phyloP scores from a whole-genome alignment of 1,140 invertebrate species.

The Drosophila ogumai region DNA sequence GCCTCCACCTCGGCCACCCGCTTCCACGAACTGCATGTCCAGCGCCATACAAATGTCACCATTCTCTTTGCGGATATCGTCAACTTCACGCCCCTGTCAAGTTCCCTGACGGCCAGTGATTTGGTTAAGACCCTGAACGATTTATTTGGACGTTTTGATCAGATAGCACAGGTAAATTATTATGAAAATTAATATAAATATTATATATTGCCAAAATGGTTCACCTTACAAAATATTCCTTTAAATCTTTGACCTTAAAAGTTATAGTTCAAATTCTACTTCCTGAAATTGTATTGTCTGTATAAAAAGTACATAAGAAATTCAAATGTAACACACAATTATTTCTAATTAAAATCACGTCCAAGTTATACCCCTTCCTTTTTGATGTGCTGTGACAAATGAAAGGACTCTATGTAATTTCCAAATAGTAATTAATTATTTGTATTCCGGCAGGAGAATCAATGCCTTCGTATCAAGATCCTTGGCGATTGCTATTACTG shows the following conservation, averaged over 20 bases:
- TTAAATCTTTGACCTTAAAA: background rate
- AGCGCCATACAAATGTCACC: slow-evolving; percentile 98
- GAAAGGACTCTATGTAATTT: background rate
- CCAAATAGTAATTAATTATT: slow-evolving; percentile 17
- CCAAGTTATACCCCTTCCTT: background rate
- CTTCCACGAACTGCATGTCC: slow-evolving; percentile 99
- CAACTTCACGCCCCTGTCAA: slow-evolving; percentile 97
- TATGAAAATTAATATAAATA: background rate
- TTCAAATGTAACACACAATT: background rate
- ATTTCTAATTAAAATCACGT: background rate
- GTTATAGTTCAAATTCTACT: background rate
- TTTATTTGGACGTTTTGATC: slow-evolving; percentile 98
- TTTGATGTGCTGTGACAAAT: background rate
- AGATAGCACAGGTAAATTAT: slow-evolving; percentile 93
- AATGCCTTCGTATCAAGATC: slow-evolving; percentile 97
- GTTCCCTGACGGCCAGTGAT: slow-evolving; percentile 96
- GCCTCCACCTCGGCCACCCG: slow-evolving; percentile 93
- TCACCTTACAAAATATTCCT: background rate
- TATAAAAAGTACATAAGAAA: background rate
- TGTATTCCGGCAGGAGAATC: slow-evolving; percentile 91
- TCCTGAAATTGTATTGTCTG: no score
- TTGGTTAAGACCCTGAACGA: slow-evolving; percentile 98
- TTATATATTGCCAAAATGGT: no score
- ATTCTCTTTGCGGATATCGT: slow-evolving; percentile 99
- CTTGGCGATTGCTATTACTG: slow-evolving; percentile 98